A percentile compares a stretch with the other conserved stretches of the same genome.
These are phyloP conservation scores for Tipula lateralis DNA, from an alignment of 2,888 invertebrate species.

Conservation along the genomic window DNA sequence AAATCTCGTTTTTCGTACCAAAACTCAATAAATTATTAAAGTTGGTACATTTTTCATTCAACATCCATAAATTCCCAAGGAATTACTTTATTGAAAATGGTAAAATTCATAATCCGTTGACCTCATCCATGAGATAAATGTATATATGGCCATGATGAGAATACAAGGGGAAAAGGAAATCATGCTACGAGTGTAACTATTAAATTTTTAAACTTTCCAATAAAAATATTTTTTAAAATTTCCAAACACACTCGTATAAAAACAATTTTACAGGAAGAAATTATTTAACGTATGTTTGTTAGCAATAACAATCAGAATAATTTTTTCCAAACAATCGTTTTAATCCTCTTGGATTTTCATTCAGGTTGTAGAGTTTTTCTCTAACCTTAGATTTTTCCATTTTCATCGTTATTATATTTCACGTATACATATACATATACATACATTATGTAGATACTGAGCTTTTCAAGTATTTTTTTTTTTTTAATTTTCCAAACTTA, in stretches of 20 bases:
- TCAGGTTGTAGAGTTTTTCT: background rate
- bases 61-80: background rate
- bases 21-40: background rate
- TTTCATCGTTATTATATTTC: background rate
- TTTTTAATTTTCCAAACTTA: background rate
- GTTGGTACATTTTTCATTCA: background rate
- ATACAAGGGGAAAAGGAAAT: background rate
- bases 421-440: background rate
- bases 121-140: background rate
- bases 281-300: background rate
- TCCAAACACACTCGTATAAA: background rate
- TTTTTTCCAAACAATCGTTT: conserved; percentile 19
- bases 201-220: conserved; percentile 7
- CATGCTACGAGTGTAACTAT: background rate
- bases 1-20: too few species aligned
- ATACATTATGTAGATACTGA: background rate
- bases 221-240: background rate
- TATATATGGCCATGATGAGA: background rate
- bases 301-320: conserved; percentile 1
- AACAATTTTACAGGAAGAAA: background rate
- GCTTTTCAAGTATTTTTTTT: background rate
- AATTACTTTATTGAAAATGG: background rate
- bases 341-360: conserved; percentile 24
- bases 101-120: background rate
- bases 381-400: background rate